phyloP scores from a whole-genome alignment of 2,113 vertebrate species.

The Ptyas mucosa region DNA sequence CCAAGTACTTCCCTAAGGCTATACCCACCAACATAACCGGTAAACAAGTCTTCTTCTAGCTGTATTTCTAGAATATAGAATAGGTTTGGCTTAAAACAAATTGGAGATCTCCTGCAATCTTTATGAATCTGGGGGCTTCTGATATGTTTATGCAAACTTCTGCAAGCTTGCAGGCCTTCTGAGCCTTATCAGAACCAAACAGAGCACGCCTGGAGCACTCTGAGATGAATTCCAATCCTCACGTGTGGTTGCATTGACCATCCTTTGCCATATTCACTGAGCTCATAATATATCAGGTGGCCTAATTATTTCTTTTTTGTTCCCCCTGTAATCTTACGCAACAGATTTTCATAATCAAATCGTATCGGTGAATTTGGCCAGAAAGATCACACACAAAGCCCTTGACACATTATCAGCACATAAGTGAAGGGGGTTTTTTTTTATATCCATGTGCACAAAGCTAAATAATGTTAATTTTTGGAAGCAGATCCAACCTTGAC shows the following conservation, averaged over 20 bases:
- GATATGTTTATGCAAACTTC: slow-evolving; percentile 38
- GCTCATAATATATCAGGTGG: background rate
- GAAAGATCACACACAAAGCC: background rate
- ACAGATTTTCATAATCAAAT: background rate
- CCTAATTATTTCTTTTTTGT: slow-evolving; percentile 17
- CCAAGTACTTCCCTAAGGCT: background rate
- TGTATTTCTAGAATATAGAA: background rate
- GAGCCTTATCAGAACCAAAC: slow-evolving; percentile 59
- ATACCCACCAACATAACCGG: background rate
- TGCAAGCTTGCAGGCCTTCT: slow-evolving; percentile 34
- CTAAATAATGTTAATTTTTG: slow-evolving; percentile 59
- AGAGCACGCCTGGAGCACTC: slow-evolving; percentile 31
- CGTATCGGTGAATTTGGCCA: background rate
- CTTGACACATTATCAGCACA: slow-evolving; percentile 28
- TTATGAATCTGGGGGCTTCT: background rate
- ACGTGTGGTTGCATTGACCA: slow-evolving; percentile 28
- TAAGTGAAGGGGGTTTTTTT: slow-evolving; percentile 31
- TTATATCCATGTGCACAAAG: slow-evolving; percentile 24
- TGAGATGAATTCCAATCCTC: slow-evolving; percentile 38
- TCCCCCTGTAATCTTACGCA: slow-evolving; percentile 12
- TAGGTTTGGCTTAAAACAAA: background rate
- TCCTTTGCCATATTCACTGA: slow-evolving; percentile 31
- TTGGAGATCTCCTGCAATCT: background rate
- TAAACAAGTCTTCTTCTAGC: background rate
- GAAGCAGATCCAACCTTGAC: slow-evolving; percentile 51